phyloP scores from a whole-genome alignment of 2,113 vertebrate species.

The Butorides virescens region DNA sequence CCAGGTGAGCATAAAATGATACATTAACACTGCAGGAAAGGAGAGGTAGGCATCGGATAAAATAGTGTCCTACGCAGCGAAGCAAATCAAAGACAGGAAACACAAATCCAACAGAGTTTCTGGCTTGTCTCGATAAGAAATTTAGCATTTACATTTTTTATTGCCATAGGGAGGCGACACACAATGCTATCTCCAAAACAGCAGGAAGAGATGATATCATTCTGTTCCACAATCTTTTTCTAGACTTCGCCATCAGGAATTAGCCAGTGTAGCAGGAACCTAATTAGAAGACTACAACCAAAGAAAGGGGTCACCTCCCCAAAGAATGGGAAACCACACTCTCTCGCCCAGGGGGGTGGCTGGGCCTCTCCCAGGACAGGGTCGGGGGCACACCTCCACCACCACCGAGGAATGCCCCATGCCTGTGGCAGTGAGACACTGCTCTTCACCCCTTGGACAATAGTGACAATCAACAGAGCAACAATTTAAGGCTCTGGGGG shows the following conservation, averaged over 20 bases:
- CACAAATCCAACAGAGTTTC: neutral
- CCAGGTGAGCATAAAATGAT: slow-evolving; percentile 21
- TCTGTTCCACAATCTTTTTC: neutral
- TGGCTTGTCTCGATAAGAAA: slow-evolving; percentile 16
- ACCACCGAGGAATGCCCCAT: neutral
- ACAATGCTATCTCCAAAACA: slow-evolving; percentile 31
- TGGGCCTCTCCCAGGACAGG: neutral
- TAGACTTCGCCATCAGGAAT: neutral
- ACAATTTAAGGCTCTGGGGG: neutral
- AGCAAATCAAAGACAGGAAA: slow-evolving; percentile 24
- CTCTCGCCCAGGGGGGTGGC: neutral
- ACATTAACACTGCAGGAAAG: neutral
- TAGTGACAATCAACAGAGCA: neutral
- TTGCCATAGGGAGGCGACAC: slow-evolving; percentile 3
- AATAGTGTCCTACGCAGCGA: neutral
- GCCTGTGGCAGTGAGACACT: neutral
- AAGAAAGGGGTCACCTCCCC: neutral
- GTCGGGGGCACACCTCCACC: rapidly evolving
- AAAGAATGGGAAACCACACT: neutral
- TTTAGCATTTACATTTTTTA: slow-evolving; percentile 25
- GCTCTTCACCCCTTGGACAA: neutral
- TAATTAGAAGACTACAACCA: neutral
- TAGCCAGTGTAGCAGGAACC: neutral
- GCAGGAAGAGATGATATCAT: slow-evolving; percentile 37
- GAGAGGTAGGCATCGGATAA: neutral